These are phyloP conservation scores for Caenorhabditis sp. DNA, from an alignment of 2,888 invertebrate genomes.

Conservation along the genomic window DNA sequence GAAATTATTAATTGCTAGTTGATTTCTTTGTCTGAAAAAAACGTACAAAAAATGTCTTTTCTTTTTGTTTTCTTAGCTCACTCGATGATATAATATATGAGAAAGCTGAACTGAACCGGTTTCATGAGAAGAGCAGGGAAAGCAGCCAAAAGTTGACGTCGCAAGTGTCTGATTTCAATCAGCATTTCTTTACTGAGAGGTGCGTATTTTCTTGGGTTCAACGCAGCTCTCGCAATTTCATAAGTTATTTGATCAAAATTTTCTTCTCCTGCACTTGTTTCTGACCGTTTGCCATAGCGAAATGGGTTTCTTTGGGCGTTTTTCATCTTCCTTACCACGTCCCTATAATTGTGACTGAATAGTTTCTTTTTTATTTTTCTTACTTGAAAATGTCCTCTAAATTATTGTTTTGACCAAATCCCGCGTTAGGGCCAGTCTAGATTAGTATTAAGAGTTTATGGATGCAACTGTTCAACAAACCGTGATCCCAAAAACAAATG, in stretches of 20 bases:
- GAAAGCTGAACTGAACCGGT: not conserved
- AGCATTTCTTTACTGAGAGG: not conserved
- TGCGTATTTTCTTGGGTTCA: not conserved
- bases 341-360: not conserved
- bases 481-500: not conserved
- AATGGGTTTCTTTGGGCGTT: conserved; percentile 12
- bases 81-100: not conserved
- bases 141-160: not conserved
- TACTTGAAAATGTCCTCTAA: conserved; percentile 7
- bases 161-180: not conserved
- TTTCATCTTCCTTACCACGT: conserved; percentile 6
- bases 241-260: not conserved
- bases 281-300: conserved; percentile 24
- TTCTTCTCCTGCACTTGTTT: not conserved
- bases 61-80: too few relatives aligned
- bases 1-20: too few relatives aligned
- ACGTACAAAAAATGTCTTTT: too few relatives aligned
- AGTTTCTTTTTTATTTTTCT: not conserved
- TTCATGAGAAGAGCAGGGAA: not conserved
- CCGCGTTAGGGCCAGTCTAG: not conserved
- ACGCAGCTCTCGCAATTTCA: conserved; percentile 3
- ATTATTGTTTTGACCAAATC: not conserved
- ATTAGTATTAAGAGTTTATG: not conserved
- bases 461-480: not conserved
- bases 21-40: too few relatives aligned